Evolutionary conservation across 2,888 invertebrate species (phyloP), one percentile per base, ranked within the genome.

Genomic region (Rhorus exstirpatorius): DNA sequence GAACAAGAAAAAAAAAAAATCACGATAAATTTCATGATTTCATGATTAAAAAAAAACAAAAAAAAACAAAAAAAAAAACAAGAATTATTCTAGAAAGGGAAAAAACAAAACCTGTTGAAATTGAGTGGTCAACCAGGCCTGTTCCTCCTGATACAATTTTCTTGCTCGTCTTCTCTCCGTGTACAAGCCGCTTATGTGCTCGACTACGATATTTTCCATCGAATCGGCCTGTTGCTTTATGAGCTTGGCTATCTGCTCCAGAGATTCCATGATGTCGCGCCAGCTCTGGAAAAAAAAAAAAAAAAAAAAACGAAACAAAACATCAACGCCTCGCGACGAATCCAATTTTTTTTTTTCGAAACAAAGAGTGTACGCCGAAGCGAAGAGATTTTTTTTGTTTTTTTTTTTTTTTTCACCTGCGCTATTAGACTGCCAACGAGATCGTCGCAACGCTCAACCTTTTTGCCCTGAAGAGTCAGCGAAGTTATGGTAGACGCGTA

Each of bases 141-240:
- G 97, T 90, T 98, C 98, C 90, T 99, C 98, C 90, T 97, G 97
- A 91, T 98, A 98, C 68, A 95, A 94, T 93, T 98, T 98, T 87
- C 97, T 95, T 3, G 97, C 96, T 92, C 97, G 96, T 90, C 98
- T 95, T 92, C 98, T 97, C 90, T 98, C 98, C n/a, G 95, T 94
- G 92, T 97, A 97, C 78, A 99, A 95, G 49, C 95, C 94, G 86
- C 95, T 95, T 84, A 99, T 94, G 86, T 97, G 96, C 88, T 98
- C 98, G 74, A 97, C 93, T 10, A 97, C 97, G 83, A 96, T 95
- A 31, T 95, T 96, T 91, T 97, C 97, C 86, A 99, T 94, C 24
- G 96, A 95, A 92, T 98, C 98, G 0, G 98, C 97, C 92, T 98
- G 98, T 83, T 96, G 95, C 90, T 96, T 96, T 81, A 99, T 96